Evolutionary conservation across 2,888 invertebrate species (phyloP).

Genomic region (Cactoblastis cactorum): DNA sequence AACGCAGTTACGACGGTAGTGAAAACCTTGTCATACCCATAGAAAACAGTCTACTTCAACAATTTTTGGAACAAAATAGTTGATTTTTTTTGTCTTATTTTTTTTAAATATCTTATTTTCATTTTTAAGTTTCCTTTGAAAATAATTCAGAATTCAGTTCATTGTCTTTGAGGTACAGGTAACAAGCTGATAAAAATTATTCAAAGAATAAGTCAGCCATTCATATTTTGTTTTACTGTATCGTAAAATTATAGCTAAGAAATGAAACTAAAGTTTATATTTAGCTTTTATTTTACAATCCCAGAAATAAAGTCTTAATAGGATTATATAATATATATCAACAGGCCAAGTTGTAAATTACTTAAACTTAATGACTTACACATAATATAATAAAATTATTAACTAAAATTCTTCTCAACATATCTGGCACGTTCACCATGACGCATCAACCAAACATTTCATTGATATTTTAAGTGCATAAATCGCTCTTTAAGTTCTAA

Average conservation of each 20-base stretch:
- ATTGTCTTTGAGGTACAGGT: too few relatives aligned
- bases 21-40: conserved; percentile 91
- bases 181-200: too few relatives aligned
- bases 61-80: conserved; percentile 83
- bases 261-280: conserved; percentile 50
- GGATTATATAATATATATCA: conserved; percentile 79
- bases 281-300: conserved; percentile 79
- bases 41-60: conserved; percentile 84
- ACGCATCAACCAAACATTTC: conserved; percentile 72
- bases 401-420: conserved; percentile 78
- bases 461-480: conserved; percentile 72
- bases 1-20: conserved; percentile 88
- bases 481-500: conserved; percentile 68
- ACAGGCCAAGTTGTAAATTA: conserved; percentile 80
- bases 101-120: background rate
- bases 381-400: conserved; percentile 78
- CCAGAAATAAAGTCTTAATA: conserved; percentile 79
- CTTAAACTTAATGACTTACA: conserved; percentile 80
- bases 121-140: background rate
- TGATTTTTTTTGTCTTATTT: conserved; percentile 20
- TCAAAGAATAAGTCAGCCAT: too few relatives aligned
- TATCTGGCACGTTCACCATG: conserved; percentile 74
- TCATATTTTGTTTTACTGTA: too few relatives aligned
- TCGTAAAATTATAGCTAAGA: too few relatives aligned
- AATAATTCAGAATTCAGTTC: too few relatives aligned